A percentile compares a stretch with the other conserved stretches of the same genome.
Evolutionary conservation across 1,140 invertebrate species (phyloP).

Genomic region (Scylla paramamosain): DNA sequence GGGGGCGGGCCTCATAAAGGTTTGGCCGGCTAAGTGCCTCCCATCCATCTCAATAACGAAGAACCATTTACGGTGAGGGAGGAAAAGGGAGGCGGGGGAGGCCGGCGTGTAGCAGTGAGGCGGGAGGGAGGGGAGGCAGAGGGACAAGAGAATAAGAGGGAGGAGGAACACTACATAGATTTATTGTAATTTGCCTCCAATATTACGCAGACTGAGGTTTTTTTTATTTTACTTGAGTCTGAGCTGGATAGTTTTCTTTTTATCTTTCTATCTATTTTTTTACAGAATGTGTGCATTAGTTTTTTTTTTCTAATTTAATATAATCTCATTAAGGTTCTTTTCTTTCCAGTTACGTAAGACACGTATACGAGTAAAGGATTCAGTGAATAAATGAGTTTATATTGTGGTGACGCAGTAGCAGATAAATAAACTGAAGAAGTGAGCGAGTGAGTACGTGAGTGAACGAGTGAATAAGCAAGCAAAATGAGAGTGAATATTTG

Average conservation of each 20-base stretch:
- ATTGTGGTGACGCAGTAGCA: no score
- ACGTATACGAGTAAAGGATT: no score
- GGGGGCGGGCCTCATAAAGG: background rate
- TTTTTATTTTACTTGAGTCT: background rate
- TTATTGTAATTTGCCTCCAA: background rate
- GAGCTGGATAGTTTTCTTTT: background rate
- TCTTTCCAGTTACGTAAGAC: no score
- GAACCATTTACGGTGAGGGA: background rate
- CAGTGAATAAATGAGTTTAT: no score
- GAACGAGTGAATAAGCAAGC: no score
- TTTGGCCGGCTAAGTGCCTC: background rate
- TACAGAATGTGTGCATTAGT: background rate
- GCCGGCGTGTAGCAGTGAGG: background rate
- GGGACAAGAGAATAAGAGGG: background rate
- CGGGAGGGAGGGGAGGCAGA: background rate
- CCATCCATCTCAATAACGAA: slow-evolving; percentile 22
- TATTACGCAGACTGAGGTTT: background rate
- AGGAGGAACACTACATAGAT: background rate
- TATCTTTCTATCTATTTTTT: background rate
- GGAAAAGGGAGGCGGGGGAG: background rate
- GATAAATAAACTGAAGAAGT: no score
- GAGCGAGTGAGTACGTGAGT: no score
- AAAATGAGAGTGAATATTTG: no score
- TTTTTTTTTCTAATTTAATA: background rate
- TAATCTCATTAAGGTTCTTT: background rate